Evolutionary conservation across 2,888 invertebrate genomes (phyloP).

Genomic region (Apocheima hispidaria): DNA sequence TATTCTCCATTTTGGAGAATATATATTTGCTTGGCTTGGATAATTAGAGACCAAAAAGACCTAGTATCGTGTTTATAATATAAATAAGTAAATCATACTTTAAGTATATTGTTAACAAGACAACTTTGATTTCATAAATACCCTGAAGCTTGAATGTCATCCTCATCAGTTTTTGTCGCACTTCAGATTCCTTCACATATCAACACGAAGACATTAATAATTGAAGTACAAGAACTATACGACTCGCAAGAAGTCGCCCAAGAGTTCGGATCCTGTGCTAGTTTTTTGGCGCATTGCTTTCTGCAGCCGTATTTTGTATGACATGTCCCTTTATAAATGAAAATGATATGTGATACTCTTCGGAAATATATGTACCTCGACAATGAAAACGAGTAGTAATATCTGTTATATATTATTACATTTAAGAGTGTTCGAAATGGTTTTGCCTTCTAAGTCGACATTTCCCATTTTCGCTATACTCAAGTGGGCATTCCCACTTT

Average conservation of each 20-base stretch:
- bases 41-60: no score
- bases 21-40: no score
- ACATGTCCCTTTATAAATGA: conserved; percentile 17
- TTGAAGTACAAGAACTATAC: conserved; percentile 17
- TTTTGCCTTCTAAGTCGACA: neutral
- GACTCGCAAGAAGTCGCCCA: conserved; percentile 27
- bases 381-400: neutral
- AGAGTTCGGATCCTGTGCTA: conserved; percentile 46
- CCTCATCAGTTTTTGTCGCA: conserved; percentile 23
- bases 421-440: neutral
- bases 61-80: no score
- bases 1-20: no score
- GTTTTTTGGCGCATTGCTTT: conserved; percentile 56
- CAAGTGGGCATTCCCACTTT: no score
- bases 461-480: neutral
- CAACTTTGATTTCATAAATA: conserved; percentile 27
- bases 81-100: neutral
- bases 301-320: conserved; percentile 37
- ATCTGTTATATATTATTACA: neutral
- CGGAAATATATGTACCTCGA: neutral
- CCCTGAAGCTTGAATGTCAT: conserved; percentile 24
- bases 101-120: conserved; percentile 2
- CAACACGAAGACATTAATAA: conserved; percentile 30
- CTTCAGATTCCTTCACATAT: conserved; percentile 24
- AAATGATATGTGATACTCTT: conserved; percentile 11